Evolutionary conservation across 92 coral and sea anemone species (phyloP).

Genomic region (Phenganax subtilis): DNA sequence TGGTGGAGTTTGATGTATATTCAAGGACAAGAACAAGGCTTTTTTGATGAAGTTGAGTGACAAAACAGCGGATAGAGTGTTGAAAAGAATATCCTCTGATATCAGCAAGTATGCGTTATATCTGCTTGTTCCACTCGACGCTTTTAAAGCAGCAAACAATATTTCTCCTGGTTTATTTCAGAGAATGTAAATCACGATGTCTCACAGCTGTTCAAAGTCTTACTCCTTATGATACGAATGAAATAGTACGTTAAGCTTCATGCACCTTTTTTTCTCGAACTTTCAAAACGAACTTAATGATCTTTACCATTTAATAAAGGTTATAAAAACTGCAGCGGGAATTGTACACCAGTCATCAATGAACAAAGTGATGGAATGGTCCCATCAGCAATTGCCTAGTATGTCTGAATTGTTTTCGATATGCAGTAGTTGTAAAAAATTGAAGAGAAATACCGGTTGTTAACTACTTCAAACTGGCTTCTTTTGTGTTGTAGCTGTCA

Average conservation of each 20-base stretch:
- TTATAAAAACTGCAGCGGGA: slow-evolving; percentile 28
- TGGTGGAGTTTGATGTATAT: not conserved
- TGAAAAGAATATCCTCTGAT: slow-evolving; percentile 23
- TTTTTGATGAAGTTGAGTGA: slow-evolving; percentile 16
- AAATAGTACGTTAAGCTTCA: slow-evolving; percentile 12
- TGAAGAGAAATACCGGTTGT: not conserved
- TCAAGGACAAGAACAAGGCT: slow-evolving; percentile 31
- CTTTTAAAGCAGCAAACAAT: not conserved
- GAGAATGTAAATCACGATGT: slow-evolving; percentile 27
- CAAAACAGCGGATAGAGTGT: slow-evolving; percentile 16
- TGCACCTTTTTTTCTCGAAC: not conserved
- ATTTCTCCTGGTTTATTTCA: not conserved
- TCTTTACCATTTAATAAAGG: not conserved
- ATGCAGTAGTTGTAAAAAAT: not conserved
- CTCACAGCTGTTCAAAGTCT: slow-evolving; percentile 25
- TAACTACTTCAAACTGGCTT: not conserved
- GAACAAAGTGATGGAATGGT: slow-evolving; percentile 38
- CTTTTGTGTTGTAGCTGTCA: slow-evolving; percentile 4
- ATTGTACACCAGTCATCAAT: slow-evolving; percentile 32
- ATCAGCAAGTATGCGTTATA: slow-evolving; percentile 2
- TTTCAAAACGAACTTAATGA: not conserved
- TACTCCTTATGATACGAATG: slow-evolving; percentile 20
- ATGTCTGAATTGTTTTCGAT: not conserved
- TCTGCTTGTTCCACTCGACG: not conserved
- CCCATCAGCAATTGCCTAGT: slow-evolving; percentile 33